These are phyloP conservation scores for Paracanthobrama guichenoti DNA, from an alignment of 2,113 vertebrate genomes.

Conservation along the genomic window DNA sequence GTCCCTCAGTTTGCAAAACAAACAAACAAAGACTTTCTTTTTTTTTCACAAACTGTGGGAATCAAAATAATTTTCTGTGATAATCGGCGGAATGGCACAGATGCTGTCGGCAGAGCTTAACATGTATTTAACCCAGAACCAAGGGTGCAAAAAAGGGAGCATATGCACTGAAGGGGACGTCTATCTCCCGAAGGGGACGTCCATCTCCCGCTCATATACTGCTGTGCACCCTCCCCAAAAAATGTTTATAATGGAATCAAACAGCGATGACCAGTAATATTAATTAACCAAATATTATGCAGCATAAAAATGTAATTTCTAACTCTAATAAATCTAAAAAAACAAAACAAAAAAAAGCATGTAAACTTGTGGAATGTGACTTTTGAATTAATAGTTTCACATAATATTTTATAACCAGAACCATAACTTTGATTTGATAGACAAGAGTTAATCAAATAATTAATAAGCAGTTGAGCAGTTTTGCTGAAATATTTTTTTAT, in stretches of 20 bases:
- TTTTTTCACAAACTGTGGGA: neutral
- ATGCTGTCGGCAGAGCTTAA: neutral
- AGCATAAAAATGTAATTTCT: neutral
- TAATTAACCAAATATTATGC: neutral
- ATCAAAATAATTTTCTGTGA: neutral
- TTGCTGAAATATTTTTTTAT: too few species aligned
- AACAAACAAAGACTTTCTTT: neutral
- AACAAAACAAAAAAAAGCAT: neutral
- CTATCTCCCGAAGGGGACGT: too few species aligned
- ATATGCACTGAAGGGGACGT: neutral
- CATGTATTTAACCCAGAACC: slow-evolving; percentile 18
- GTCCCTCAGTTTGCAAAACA: neutral
- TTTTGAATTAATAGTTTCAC: neutral
- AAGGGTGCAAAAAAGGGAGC: neutral
- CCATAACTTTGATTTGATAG: too few species aligned
- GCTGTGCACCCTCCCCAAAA: neutral
- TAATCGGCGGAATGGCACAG: neutral
- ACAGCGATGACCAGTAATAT: neutral
- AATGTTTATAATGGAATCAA: neutral
- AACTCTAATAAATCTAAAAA: neutral
- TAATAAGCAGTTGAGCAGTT: too few species aligned
- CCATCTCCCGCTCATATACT: neutral
- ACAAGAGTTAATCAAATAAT: too few species aligned
- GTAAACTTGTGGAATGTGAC: neutral
- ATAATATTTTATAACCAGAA: too few species aligned